Percentiles rank a stretch among this genome's conserved stretches.
These are phyloP conservation scores for Matsumurasca onukii DNA, from an alignment of 1,140 invertebrate genomes.

Conservation along the genomic window DNA sequence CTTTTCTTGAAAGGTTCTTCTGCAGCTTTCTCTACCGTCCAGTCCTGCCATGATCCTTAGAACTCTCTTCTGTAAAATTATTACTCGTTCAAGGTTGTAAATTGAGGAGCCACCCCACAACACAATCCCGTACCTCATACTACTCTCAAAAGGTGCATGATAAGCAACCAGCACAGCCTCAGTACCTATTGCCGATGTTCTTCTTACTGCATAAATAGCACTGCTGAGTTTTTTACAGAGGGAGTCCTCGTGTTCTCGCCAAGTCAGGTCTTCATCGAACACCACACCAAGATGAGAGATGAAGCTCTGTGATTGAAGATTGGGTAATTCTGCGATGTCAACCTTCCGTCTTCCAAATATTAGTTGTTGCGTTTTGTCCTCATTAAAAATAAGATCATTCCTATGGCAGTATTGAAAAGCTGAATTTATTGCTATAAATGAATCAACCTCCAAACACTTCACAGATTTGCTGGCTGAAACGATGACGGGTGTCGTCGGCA, in stretches of 20 bases:
- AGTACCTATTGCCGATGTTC: background rate
- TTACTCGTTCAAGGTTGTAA: background rate
- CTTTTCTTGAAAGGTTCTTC: background rate
- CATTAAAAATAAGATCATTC: background rate
- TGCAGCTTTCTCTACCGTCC: background rate
- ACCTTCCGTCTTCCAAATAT: background rate
- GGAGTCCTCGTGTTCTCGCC: conserved; percentile 2
- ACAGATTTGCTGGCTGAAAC: background rate
- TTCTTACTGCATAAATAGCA: background rate
- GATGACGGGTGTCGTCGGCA: background rate
- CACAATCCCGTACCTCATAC: background rate
- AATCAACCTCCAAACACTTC: background rate
- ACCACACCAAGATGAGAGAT: conserved; percentile 4
- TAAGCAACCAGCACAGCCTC: background rate
- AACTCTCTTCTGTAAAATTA: background rate
- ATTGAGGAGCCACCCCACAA: background rate
- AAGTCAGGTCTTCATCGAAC: background rate
- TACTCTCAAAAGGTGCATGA: background rate
- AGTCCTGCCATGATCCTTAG: background rate
- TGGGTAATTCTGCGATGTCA: background rate
- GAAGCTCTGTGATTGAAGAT: background rate
- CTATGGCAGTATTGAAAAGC: background rate
- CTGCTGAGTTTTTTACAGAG: background rate
- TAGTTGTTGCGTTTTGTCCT: background rate
- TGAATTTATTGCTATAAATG: conserved; percentile 1